Evolutionary conservation across 2,797 vertebrate species (phyloP).

Genomic region (Sebastes wilsoni): DNA sequence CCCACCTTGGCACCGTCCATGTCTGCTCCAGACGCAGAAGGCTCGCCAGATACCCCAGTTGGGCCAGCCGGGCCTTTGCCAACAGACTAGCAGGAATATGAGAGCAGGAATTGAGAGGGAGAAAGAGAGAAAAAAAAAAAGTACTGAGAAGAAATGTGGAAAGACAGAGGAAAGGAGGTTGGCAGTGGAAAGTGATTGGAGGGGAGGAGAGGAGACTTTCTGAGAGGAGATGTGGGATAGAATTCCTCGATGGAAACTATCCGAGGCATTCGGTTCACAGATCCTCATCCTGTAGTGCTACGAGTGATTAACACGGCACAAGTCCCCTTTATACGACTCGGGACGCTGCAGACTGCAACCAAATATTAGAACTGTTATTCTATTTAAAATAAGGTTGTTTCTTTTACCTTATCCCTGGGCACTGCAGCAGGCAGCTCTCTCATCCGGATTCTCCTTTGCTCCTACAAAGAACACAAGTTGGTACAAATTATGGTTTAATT

Average conservation of each 20-base stretch:
- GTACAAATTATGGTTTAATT: neutral
- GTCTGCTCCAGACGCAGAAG: slow-evolving; percentile 85
- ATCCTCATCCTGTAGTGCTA: slow-evolving; percentile 47
- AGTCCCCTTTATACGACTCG: neutral
- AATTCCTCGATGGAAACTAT: slow-evolving; percentile 66
- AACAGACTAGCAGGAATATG: slow-evolving; percentile 85
- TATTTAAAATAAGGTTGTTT: neutral
- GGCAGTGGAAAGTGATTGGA: slow-evolving; percentile 45
- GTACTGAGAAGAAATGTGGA: slow-evolving; percentile 52
- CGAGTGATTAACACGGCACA: slow-evolving; percentile 36
- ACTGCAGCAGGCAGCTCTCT: slow-evolving; percentile 89
- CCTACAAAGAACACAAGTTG: slow-evolving; percentile 74
- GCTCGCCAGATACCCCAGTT: slow-evolving; percentile 88
- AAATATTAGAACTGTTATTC: neutral
- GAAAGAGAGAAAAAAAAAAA: slow-evolving; percentile 17
- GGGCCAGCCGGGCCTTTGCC: slow-evolving; percentile 88
- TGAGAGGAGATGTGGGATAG: slow-evolving; percentile 51
- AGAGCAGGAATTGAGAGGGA: slow-evolving; percentile 51
- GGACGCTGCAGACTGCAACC: neutral
- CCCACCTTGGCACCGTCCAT: slow-evolving; percentile 95
- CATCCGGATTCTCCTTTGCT: slow-evolving; percentile 94
- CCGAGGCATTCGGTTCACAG: slow-evolving; percentile 51
- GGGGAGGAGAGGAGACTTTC: slow-evolving; percentile 28
- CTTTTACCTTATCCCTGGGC: slow-evolving; percentile 91
- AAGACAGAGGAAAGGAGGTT: slow-evolving; percentile 37